Evolutionary conservation across 2,888 invertebrate genomes (phyloP).

Genomic region (Hanleya hanleyi): DNA sequence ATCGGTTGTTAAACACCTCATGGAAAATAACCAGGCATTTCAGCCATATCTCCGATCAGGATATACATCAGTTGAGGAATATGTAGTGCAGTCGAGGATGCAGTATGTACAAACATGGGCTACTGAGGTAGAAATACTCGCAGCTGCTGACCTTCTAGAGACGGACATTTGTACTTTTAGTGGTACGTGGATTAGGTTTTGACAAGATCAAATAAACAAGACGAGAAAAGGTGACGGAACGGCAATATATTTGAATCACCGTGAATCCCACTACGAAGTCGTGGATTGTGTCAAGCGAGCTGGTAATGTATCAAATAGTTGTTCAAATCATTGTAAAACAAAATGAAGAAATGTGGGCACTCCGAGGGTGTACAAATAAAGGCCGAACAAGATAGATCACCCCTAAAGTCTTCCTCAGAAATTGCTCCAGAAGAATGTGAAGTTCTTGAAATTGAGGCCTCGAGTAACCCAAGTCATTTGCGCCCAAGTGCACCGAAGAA

Average conservation of each 20-base stretch:
- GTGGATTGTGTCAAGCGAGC: not conserved
- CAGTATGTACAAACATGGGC: not conserved
- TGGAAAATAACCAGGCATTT: slow-evolving; percentile 3
- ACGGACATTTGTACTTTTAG: not conserved
- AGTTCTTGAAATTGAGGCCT: too few relatives aligned
- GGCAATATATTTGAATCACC: slow-evolving; percentile 20
- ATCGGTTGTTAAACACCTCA: not conserved
- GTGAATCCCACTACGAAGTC: slow-evolving; percentile 18
- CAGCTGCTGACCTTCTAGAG: not conserved
- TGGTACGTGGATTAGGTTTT: slow-evolving; percentile 13
- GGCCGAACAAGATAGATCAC: too few relatives aligned
- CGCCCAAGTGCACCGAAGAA: not conserved
- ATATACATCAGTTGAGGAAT: not conserved
- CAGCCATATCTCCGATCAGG: not conserved
- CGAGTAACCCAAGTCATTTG: too few relatives aligned
- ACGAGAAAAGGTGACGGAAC: not conserved
- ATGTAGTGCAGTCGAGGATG: slow-evolving; percentile 7
- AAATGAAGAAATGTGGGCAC: not conserved
- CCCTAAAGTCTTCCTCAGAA: too few relatives aligned
- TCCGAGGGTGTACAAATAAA: not conserved
- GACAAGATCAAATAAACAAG: not conserved
- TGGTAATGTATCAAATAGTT: not conserved
- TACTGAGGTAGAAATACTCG: not conserved
- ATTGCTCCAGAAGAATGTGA: too few relatives aligned
- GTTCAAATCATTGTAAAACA: not conserved